Conservation (phyloP, 37 sponge, comb jelly and placozoan species). For the Amphimedon queenslandica region DNA sequence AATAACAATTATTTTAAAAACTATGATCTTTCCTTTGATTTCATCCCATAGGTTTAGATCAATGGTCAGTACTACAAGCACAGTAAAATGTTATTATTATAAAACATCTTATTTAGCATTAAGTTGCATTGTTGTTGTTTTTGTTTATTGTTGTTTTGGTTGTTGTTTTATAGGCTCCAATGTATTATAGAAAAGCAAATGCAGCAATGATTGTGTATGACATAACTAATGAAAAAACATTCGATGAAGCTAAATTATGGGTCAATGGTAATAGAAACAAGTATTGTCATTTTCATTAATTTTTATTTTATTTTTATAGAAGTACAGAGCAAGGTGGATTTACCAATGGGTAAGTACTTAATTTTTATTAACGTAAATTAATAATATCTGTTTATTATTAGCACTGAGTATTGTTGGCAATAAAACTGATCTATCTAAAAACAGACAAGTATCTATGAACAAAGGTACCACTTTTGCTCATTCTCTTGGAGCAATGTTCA, state of each 20-base stretch:
- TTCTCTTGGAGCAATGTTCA: conserved; percentile 47
- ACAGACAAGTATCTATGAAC: conserved; percentile 31
- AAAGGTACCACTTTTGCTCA: conserved; percentile 46
- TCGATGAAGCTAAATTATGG: conserved; percentile 77
- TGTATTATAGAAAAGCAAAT: conserved; percentile 87
- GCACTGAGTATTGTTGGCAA: conserved; percentile 62
- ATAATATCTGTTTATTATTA: too few species aligned
- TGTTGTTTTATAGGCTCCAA: conserved; percentile 63
- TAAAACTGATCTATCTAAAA: conserved; percentile 47
- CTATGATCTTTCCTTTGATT: too few species aligned
- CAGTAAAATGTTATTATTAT: too few species aligned
- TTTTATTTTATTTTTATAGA: conserved; percentile 6
- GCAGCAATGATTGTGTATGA: conserved; percentile 89
- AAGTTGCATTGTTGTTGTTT: too few species aligned
- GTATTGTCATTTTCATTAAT: too few species aligned
- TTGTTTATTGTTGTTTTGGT: too few species aligned
- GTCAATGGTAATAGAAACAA: conserved; percentile 76
- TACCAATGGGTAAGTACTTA: conserved; percentile 38
- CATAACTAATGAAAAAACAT: conserved; percentile 64
- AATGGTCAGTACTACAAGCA: too few species aligned
- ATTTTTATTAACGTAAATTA: too few species aligned
- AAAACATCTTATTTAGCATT: too few species aligned
- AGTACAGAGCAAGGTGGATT: conserved; percentile 38
- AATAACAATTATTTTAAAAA: too few species aligned
- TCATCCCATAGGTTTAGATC: too few species aligned